Evolutionary conservation across 2,113 vertebrate species (phyloP).

Genomic region (Microcebus lehilahytsara): DNA sequence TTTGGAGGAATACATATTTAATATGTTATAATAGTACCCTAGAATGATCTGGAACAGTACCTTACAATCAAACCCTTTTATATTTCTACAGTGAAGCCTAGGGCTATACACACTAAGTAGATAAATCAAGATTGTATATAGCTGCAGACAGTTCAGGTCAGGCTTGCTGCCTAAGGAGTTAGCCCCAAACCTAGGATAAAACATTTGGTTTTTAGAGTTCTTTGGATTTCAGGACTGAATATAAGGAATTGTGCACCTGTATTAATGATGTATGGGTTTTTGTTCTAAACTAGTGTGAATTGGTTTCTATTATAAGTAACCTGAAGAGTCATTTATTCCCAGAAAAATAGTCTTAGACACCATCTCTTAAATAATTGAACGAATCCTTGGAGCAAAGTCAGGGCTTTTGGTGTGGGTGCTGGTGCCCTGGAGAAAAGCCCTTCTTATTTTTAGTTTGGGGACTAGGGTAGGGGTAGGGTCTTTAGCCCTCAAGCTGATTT

Average conservation of each 20-base stretch:
- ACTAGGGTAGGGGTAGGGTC: background rate
- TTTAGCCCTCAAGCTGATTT: background rate
- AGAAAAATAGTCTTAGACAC: background rate
- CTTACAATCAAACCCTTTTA: background rate
- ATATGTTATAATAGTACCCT: background rate
- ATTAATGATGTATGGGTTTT: background rate
- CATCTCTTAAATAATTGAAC: conserved; percentile 6
- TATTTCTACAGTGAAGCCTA: background rate
- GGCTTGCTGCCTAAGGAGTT: background rate
- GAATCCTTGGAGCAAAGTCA: background rate
- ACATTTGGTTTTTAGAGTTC: background rate
- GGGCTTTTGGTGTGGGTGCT: background rate
- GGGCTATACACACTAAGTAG: background rate
- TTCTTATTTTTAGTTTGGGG: background rate
- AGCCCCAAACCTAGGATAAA: background rate
- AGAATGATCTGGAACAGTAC: background rate
- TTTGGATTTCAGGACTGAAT: conserved; percentile 24
- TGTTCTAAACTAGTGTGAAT: background rate
- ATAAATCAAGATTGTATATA: background rate
- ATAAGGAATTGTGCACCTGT: background rate
- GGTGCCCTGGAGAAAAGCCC: background rate
- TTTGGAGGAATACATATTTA: background rate
- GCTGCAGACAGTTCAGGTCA: background rate
- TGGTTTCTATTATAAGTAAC: conserved; percentile 5
- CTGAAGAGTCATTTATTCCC: background rate